Percentiles rank a stretch among this genome's conserved stretches.
Conservation (phyloP, 2,888 invertebrate genomes). For the Bugula neritina region DNA sequence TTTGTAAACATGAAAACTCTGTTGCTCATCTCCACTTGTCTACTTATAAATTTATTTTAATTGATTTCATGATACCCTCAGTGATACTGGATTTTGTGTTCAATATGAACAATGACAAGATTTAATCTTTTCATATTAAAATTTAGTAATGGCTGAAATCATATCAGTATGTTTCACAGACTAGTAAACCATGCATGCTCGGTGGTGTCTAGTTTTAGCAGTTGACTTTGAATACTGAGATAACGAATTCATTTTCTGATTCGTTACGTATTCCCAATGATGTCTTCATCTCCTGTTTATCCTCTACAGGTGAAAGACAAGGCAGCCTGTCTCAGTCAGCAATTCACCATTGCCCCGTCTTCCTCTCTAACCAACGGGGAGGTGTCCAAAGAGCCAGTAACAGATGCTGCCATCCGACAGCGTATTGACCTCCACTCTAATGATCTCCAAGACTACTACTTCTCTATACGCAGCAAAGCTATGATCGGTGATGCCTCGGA, state of each 20-base stretch:
- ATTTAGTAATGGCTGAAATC: too few species aligned
- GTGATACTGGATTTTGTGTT: too few species aligned
- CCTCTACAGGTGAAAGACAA: not conserved
- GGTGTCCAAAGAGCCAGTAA: not conserved
- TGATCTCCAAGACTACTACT: constrained; percentile 81
- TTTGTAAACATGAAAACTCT: not conserved
- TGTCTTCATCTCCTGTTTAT: not conserved
- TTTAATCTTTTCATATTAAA: too few species aligned
- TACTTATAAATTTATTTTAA: too few species aligned
- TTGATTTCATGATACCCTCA: too few species aligned
- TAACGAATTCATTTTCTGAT: not conserved
- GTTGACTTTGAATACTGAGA: too few species aligned
- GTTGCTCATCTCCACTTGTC: too few species aligned
- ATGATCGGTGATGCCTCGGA: not conserved
- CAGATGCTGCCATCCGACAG: constrained; percentile 62
- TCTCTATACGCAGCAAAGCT: constrained; percentile 61
- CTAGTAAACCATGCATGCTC: too few species aligned
- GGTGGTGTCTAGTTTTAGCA: too few species aligned
- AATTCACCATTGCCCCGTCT: not conserved
- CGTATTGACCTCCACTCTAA: constrained; percentile 80
- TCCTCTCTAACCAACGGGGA: not conserved
- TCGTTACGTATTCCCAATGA: not conserved
- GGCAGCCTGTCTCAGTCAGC: not conserved
- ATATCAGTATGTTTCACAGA: too few species aligned
- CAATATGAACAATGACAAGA: too few species aligned